Evolutionary conservation across 2,113 vertebrate genomes (phyloP).

Genomic region (Pao palembangensis): DNA sequence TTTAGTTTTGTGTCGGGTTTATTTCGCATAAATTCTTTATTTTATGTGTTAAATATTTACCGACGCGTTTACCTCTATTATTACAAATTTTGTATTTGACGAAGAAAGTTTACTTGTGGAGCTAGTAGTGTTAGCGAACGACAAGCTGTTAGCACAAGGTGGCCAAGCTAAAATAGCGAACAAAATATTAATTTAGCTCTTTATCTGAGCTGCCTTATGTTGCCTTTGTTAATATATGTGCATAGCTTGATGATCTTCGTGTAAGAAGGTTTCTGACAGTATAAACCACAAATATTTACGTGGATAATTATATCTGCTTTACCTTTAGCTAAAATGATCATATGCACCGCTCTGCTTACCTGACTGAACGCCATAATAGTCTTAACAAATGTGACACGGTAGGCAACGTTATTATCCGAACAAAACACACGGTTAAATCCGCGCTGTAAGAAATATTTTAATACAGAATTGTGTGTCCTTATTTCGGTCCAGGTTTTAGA

Average conservation of each 20-base stretch:
- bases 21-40: too few relatives aligned
- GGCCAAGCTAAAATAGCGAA: constrained; percentile 26
- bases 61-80: background rate
- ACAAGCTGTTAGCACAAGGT: constrained; percentile 40
- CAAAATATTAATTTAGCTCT: background rate
- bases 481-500: background rate
- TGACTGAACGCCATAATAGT: constrained; percentile 19
- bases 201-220: too few relatives aligned
- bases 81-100: background rate
- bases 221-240: too few relatives aligned
- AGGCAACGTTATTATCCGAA: background rate
- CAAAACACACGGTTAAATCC: background rate
- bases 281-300: too few relatives aligned
- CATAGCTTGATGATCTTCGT: too few relatives aligned
- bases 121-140: constrained; percentile 12
- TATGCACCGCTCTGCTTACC: constrained; percentile 3
- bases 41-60: background rate
- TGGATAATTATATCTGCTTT: too few relatives aligned
- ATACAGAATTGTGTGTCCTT: fast-evolving
- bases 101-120: constrained; percentile 48
- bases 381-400: background rate
- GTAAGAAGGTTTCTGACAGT: too few relatives aligned
- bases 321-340: constrained; percentile 18
- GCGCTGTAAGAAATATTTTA: fast-evolving
- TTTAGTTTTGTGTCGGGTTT: too few relatives aligned